Conservation (phyloP, 1,140 invertebrate genomes). For the Vanessa atalanta region DNA sequence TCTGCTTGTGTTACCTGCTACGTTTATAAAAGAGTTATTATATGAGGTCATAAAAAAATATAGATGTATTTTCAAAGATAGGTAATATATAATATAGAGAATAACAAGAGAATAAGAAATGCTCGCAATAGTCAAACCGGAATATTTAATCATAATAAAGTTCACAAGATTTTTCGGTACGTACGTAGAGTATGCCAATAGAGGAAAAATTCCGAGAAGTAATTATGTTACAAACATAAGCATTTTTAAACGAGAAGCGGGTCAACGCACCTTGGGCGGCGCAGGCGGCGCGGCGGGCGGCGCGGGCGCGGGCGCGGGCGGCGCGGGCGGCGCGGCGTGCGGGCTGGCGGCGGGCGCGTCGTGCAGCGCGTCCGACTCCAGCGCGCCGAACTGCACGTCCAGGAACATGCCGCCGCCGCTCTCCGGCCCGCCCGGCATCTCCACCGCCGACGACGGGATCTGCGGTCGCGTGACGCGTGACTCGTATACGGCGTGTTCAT, state of each 20-base stretch:
- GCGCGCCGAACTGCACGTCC: conserved; percentile 95
- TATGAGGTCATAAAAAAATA: neutral
- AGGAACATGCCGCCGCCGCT: conserved; percentile 87
- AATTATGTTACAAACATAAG: too few species aligned
- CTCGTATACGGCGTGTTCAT: too few species aligned
- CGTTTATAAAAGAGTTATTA: neutral
- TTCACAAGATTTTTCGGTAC: too few species aligned
- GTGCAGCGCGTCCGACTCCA: conserved; percentile 88
- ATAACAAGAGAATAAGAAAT: too few species aligned
- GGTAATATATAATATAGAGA: too few species aligned
- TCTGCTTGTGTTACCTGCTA: conserved; percentile 45
- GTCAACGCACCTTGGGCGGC: conserved; percentile 2
- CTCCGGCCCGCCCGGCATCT: conserved; percentile 94
- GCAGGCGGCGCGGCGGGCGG: conserved; percentile 14
- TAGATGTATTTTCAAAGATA: too few species aligned
- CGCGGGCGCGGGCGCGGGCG: conserved; percentile 19
- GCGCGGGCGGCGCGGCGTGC: conserved; percentile 23
- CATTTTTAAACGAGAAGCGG: too few species aligned
- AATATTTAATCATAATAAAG: too few species aligned
- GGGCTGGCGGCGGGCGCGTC: conserved; percentile 41
- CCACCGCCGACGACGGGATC: conserved; percentile 96
- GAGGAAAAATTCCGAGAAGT: too few species aligned
- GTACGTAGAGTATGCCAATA: too few species aligned
- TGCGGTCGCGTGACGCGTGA: conserved; percentile 48
- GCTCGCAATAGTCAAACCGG: too few species aligned